Base-by-base conservation (phyloP, 2,113 vertebrate genomes). In the Lamprologus lemairii region DNA sequence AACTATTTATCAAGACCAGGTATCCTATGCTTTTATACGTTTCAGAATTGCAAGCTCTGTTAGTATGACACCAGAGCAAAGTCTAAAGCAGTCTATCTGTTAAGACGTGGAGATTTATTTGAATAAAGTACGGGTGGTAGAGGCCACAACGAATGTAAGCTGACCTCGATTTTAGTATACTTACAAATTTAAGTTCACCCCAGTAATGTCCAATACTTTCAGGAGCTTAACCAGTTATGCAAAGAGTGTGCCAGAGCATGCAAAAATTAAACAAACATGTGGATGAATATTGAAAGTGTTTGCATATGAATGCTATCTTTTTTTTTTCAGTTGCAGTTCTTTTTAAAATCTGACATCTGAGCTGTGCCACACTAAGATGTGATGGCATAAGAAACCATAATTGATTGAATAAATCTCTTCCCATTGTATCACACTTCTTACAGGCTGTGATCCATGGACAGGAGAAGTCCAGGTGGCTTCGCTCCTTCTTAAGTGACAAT, bases 391-490 rank as follows among this genome's bases (percentile, higher is more conserved):
- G 10, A 78, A 55, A 9, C 19, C 4, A 5, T 33, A 37, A 11
- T 28, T 68, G 28, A 17, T 11, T 23, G 49, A 57, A 10, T 73
- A 28, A 58, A 51, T 51, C 21, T 35, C 54, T 21, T 4, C 45
- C 35, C 65, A 26, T 4, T n/a, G 9, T 68, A 6, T 86, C 26
- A 3, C 23, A 75, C 35, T 9, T 10, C 42, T 37, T 16, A 9
- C 42, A 97, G 95, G 96, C 95, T 1, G 97, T 99, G 78, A 89
- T 99, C 89, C 95, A 94, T 10, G 97, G 97, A 7, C 95, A 95
- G 5, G 97, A 97, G 68, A 88, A 83, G 1, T 99, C 99, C 9
- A 96, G 91, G 23, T 99, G 98, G 98, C 95, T 98, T 84, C 95
- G 91, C n/a, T 94, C 95, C 9, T 98, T 97, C 91, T 92, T 96